These are phyloP conservation scores for Mirza zaza DNA, from an alignment of 2,113 vertebrate species.

Conservation along the genomic window DNA sequence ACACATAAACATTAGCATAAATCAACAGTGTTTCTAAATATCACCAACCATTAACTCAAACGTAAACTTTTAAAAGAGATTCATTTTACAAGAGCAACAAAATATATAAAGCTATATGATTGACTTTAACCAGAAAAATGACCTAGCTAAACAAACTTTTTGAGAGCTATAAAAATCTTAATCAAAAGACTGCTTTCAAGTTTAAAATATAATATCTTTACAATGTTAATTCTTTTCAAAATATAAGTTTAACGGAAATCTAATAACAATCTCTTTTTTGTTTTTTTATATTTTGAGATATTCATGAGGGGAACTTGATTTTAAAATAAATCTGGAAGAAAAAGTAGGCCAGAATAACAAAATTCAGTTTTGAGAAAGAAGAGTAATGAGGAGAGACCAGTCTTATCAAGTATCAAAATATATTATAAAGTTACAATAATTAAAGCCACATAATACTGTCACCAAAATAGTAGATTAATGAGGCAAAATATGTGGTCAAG, in stretches of 20 bases:
- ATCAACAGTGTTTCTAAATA: neutral
- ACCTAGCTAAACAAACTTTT: neutral
- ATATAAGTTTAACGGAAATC: neutral
- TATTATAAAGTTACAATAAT: constrained; percentile 49
- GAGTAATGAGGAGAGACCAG: neutral
- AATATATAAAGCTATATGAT: neutral
- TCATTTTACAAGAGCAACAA: neutral
- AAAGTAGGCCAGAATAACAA: constrained; percentile 9
- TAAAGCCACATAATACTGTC: constrained; percentile 22
- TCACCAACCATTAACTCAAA: neutral
- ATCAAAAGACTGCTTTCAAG: neutral
- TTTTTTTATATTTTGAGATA: neutral
- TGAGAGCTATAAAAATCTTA: neutral
- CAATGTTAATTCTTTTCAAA: neutral
- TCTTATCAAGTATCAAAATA: constrained; percentile 53
- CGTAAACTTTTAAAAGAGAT: constrained; percentile 19
- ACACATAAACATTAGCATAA: neutral
- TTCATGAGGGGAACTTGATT: neutral
- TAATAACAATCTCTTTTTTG: neutral
- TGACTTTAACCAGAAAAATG: constrained; percentile 25
- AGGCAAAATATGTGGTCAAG: constrained; percentile 39
- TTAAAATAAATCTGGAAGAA: neutral
- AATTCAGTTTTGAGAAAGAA: constrained; percentile 27
- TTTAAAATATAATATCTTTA: constrained; percentile 13
- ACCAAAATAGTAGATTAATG: constrained; percentile 39